Percentiles rank a stretch among this genome's conserved stretches.
These are phyloP conservation scores for Brachypodius melanocephalos DNA, from an alignment of 2,113 vertebrate genomes.

Conservation along the genomic window DNA sequence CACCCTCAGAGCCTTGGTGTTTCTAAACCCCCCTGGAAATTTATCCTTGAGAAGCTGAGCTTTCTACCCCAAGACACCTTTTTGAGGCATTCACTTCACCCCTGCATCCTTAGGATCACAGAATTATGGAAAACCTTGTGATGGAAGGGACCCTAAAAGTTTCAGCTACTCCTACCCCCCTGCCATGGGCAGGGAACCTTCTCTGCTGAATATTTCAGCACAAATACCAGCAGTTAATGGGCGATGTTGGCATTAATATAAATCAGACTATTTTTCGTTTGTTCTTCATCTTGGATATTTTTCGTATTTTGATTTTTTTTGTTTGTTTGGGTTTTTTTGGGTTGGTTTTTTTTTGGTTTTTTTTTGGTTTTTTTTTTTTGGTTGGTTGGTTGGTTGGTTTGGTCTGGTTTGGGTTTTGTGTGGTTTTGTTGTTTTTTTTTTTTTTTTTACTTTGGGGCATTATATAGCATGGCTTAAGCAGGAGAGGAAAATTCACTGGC, in stretches of 20 bases:
- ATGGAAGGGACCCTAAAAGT: background rate
- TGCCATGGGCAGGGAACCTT: background rate
- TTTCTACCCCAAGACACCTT: background rate
- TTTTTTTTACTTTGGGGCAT: background rate
- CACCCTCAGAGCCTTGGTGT: fast-evolving
- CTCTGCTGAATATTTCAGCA: background rate
- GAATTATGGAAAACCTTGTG: background rate
- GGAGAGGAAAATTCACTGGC: background rate
- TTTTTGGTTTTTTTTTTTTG: background rate
- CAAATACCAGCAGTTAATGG: background rate
- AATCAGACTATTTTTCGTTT: background rate
- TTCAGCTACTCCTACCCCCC: background rate
- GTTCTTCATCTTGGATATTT: background rate
- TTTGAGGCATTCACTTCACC: background rate
- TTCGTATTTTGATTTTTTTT: background rate
- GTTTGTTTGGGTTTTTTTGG: background rate
- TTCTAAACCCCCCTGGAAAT: background rate
- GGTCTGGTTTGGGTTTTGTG: background rate
- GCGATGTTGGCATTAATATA: background rate
- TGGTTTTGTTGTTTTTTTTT: no score
- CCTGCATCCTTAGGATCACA: fast-evolving
- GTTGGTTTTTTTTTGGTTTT: no score
- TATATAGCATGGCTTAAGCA: background rate
- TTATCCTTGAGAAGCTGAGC: background rate
- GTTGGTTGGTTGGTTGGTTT: background rate